Evolutionary conservation across 2,888 invertebrate genomes (phyloP), one percentile per base, ranked within the genome.

Genomic region (Amiota minor): DNA sequence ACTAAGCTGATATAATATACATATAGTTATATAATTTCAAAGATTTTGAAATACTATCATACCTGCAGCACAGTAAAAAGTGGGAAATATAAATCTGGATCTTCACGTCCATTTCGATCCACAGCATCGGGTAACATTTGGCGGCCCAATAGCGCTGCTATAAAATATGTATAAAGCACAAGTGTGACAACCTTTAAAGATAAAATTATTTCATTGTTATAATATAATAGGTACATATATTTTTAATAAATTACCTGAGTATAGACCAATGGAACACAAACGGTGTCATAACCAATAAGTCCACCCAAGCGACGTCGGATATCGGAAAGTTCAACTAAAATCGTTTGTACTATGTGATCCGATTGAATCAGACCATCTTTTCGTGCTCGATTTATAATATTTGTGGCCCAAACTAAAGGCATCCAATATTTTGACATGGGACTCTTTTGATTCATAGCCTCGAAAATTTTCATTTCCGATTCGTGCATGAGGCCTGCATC

Each of bases 401-500:
- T 96, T 8, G 96, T 96, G 59, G 97, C 97, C 97, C 97, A 97
- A 16, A 96, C 96, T 70, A 97, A 90, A 0, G 97, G 97, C 95
- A 97, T 95, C 97, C 97, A 97, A 88, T 97, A 97, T 84, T 94
- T 94, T 14, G 96, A 95, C 95, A 97, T 97, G 4, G 95, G 95
- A 81, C 96, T 96, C 88, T 96, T 96, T 14, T 94, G 94, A 88
- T 97, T 95, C 93, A 97, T 94, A 87, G 95, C 93, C 88, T 97
- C 97, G 88, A 97, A 96, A 71, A 97, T 96, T 89, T 96, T 96
- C 89, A 95, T 94, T 89, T 97, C 97, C 80, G 96, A 96, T 87
- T 97, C 96, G 91, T 96, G 92, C 96, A 97, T 96, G 64, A 97
- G 91, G 86, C 97, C 97, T 78, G 96, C 95, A 91, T 97, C 97